Evolutionary conservation across 2,797 vertebrate species (phyloP), one percentile per base, ranked within the genome.

Genomic region (Xiphorhynchus erythropygius): DNA sequence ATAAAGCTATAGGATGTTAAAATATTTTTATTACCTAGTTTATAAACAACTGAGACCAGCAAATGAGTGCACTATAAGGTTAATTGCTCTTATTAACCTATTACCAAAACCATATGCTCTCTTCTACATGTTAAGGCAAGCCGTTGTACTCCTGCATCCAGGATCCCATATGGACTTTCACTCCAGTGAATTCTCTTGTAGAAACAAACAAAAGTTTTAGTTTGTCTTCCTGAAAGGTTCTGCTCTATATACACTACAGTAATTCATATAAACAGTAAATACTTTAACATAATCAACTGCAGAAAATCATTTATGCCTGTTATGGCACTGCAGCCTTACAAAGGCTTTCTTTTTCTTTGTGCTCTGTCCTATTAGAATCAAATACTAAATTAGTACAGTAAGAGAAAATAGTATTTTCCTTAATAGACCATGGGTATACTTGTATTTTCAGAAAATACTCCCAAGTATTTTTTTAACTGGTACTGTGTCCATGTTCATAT

Each of bases 31-130:
- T 60, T 94, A 77, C 84, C 91, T 67, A 27, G 75, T 96, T 94
- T 96, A 96, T 95, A 96, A 96, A 96, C 91, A 96, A 96, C 77
- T 44, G 90, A 95, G 86, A 65, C 69, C 74, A 94, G 87, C 89
- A 94, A 91, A 85, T 70, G 89, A 89, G 89, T 91, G 89, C 68
- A 71, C 84, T 64, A 69, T 10, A 56, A 94, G 95, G 95, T 96
- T 96, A 96, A 96, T 93, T 96, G 89, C 94, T 89, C 87, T 94
- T 83, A 93, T 92, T 96, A 95, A 90, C 68, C 84, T 76, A 46
- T 94, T 96, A 94, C 89, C 73, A 60, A 95, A 96, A 91, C 96
- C 95, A 96, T 87, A 96, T 94, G 94, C 82, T 80, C 60, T 70
- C 78, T 70, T 28, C 68, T 49, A 49, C 44, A 22, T 5, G 16